Evolutionary conservation across 23 tunicate genomes (phyloP).

Genomic region (Phallusia fumigata): DNA sequence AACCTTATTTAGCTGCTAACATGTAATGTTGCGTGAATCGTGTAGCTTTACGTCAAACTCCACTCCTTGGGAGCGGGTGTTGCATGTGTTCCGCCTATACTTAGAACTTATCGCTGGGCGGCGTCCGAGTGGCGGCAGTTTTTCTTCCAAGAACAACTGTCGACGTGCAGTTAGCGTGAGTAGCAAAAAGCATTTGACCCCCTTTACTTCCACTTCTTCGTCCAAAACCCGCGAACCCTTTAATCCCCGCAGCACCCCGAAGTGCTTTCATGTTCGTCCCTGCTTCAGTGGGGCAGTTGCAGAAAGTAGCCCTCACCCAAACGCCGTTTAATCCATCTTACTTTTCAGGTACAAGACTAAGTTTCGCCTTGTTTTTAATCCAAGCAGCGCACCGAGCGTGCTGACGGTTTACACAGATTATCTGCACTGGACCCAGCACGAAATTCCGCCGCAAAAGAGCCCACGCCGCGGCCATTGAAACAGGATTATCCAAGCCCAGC

Average conservation of each 20-base stretch:
- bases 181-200: not conserved
- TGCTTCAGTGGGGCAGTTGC: not conserved
- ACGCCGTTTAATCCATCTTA: not conserved
- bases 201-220: not conserved
- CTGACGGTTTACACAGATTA: conserved; percentile 5
- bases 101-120: too few species aligned
- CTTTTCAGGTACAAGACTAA: not conserved
- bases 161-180: not conserved
- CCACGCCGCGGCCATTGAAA: not conserved
- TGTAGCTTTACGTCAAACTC: too few species aligned
- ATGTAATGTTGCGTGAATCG: too few species aligned
- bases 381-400: not conserved
- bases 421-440: not conserved
- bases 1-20: too few species aligned
- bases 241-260: not conserved
- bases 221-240: not conserved
- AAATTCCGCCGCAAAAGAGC: conserved; percentile 2
- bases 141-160: too few species aligned
- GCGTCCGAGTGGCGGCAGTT: too few species aligned
- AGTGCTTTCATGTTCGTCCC: not conserved
- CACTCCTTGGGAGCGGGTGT: too few species aligned
- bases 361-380: too few species aligned
- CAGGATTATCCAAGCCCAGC: not conserved
- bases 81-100: too few species aligned
- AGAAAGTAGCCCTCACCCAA: too few species aligned